Conservation (phyloP, 2,113 vertebrate species). For the Ammodytes dubius region DNA sequence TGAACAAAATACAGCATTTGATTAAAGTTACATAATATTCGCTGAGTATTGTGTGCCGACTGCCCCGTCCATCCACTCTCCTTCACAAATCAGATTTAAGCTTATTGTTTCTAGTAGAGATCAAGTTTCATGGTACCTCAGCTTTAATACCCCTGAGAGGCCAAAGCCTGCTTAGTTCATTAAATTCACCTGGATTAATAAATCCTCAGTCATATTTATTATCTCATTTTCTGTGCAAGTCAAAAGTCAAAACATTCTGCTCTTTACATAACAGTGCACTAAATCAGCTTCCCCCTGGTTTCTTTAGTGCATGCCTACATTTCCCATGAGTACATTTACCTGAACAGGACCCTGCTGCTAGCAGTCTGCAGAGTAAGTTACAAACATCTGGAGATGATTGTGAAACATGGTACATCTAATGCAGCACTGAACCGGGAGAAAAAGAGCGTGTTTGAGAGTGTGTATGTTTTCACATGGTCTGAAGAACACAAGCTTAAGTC, state of each 20-base stretch:
- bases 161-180: neutral
- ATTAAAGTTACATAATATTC: neutral
- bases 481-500: constrained; percentile 44
- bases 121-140: constrained; percentile 19
- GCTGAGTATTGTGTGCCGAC: neutral
- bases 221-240: constrained; percentile 15
- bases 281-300: constrained; percentile 21
- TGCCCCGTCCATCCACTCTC: neutral
- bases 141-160: neutral
- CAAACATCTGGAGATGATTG: constrained; percentile 75
- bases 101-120: constrained; percentile 14
- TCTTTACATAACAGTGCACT: neutral
- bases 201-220: constrained; percentile 17
- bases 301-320: constrained; percentile 33
- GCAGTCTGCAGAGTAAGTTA: neutral
- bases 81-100: neutral
- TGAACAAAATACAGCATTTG: neutral
- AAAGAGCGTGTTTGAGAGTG: constrained; percentile 3
- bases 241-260: constrained; percentile 8
- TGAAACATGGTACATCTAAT: constrained; percentile 28
- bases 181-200: constrained; percentile 24
- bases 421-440: constrained; percentile 23
- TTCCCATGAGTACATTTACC: constrained; percentile 53
- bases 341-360: constrained; percentile 12
- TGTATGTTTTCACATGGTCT: constrained; percentile 36